Evolutionary conservation across 92 coral and sea anemone genomes (phyloP).

Genomic region (Phenganax marumi): DNA sequence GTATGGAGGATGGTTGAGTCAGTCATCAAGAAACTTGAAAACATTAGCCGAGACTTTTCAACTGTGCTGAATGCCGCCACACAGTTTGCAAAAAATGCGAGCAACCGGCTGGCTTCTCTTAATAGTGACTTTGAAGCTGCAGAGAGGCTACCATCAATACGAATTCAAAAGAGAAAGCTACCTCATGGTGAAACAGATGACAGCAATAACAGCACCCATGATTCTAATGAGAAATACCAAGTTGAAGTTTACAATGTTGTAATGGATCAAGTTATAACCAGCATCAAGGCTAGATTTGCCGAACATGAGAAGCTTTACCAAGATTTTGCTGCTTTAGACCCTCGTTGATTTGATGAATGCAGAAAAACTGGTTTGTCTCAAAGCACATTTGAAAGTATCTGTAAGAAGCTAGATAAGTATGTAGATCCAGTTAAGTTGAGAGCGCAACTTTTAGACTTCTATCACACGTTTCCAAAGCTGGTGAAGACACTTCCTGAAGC

Average conservation of each 20-base stretch:
- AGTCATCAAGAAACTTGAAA: constrained; percentile 12
- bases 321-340: constrained; percentile 17
- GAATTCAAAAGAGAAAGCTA: constrained; percentile 1
- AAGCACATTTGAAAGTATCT: constrained; percentile 8
- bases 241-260: not conserved
- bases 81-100: constrained; percentile 21
- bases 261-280: constrained; percentile 15
- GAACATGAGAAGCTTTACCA: constrained; percentile 9
- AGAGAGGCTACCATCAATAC: constrained; percentile 13
- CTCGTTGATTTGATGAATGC: constrained; percentile 25
- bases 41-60: constrained; percentile 11
- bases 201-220: constrained; percentile 4
- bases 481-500: constrained; percentile 27
- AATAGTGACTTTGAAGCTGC: constrained; percentile 1
- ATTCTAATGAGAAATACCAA: constrained; percentile 15
- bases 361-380: constrained; percentile 14
- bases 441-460: constrained; percentile 17
- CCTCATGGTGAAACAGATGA: constrained; percentile 17
- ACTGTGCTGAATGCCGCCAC: constrained; percentile 19
- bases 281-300: constrained; percentile 6
- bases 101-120: constrained; percentile 13
- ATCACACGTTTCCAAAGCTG: constrained; percentile 21
- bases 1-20: constrained; percentile 15
- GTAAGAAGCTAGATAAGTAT: not conserved
- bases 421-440: constrained; percentile 16